Evolutionary conservation across 2,113 vertebrate genomes (phyloP), one percentile per base, ranked within the genome.

Genomic region (Halichoeres trimaculatus): DNA sequence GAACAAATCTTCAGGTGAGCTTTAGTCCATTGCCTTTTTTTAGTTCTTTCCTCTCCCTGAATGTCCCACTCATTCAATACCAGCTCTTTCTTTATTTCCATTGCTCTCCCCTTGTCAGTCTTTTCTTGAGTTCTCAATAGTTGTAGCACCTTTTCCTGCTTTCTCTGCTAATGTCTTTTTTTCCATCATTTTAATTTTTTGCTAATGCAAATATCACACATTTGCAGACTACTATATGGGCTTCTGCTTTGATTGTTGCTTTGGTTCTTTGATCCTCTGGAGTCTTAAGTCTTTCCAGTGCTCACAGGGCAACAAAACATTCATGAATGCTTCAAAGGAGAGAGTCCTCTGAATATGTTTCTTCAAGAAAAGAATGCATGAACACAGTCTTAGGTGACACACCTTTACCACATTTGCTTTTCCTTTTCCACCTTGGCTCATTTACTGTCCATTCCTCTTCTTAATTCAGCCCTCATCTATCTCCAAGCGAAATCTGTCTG

Each of bases 1-100:
- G 86, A 97, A 97, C 89, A 97, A 97, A 92, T 95, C 96, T 41
- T 96, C 96, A 96, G 96, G 96, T 97, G 95, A 96, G 95, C 88
- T 78, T 52, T 57, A 66, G 47, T 84, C 65, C 68, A 61, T 52
- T 68, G 56, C 30, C 19, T 24, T 53, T 61, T 24, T 50, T 55
- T 43, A 56, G 16, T 34, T 75, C 69, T 63, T 60, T 50, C 19
- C 22, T 52, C 10, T 36, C 41, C 52, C 12, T 62, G 64, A 73
- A 35, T 67, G 16, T 79, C 55, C 23, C 19, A 66, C 36, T 58
- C 67, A 70, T 74, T 22, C 60, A 74, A 69, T 60, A 57, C 26
- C 56, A 8, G 45, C 68, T 56, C 56, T 54, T 71, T 47, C 58
- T 30, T 3, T 30, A 59, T 70, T 22, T 45, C 62, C 20, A 63